These are phyloP conservation scores for Thinocorus orbignyianus DNA, from an alignment of 2,113 vertebrate species.

Conservation along the genomic window DNA sequence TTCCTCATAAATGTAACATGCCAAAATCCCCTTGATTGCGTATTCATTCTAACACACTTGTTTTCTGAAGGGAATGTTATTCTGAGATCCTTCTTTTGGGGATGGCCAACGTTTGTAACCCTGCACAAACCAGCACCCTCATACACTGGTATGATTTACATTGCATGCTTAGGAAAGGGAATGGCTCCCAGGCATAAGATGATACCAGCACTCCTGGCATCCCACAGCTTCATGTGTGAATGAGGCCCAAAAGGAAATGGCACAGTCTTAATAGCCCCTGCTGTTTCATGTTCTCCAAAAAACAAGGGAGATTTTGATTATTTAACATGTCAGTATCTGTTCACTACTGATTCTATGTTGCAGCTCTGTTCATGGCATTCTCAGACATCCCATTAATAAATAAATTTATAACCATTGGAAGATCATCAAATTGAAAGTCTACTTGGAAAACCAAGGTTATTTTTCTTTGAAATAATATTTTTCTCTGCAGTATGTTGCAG, in stretches of 20 bases:
- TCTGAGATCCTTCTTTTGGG: neutral
- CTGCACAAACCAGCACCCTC: neutral
- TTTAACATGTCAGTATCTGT: neutral
- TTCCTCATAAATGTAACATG: neutral
- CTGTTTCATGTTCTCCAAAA: neutral
- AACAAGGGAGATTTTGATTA: neutral
- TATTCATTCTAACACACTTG: neutral
- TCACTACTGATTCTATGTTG: neutral
- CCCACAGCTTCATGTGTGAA: neutral
- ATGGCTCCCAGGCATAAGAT: neutral
- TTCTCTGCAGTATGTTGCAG: neutral
- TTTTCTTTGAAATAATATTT: neutral
- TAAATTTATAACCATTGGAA: neutral
- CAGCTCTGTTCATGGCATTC: neutral
- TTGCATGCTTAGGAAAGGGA: neutral
- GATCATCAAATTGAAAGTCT: neutral
- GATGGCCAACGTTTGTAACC: neutral
- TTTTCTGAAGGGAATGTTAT: neutral
- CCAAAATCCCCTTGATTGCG: neutral
- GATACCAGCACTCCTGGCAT: neutral
- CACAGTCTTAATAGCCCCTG: neutral
- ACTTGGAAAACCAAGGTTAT: neutral
- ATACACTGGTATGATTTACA: neutral
- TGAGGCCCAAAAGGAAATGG: neutral
- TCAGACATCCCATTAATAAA: neutral